Base-by-base conservation (phyloP, 2,113 vertebrate genomes). In the Platysteira castanea region DNA sequence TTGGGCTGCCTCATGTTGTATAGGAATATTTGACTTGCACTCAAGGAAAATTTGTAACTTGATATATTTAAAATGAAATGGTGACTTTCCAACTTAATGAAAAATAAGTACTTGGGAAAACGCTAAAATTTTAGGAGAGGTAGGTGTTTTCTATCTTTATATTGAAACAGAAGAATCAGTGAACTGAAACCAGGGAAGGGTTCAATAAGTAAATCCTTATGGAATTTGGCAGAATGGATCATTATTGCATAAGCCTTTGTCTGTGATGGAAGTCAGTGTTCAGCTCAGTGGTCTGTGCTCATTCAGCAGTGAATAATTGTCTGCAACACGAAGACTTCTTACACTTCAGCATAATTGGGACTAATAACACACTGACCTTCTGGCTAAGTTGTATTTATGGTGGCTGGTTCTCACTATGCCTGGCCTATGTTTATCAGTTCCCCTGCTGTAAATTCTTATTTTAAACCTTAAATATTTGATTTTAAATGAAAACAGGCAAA, bases 281-380 rank as follows among this genome's bases (percentile, higher is more conserved):
- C 89, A 89, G 96, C 86, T 93, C 94, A 84, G 87, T 96, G 96
- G 27, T 95, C 91, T 87, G 91, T 97, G 95, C 87, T 97, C 93
- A 80, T 96, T 97, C 94, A 97, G 86, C 93, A 82, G 94, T 95
- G 95, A 96, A 94, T 96, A 96, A 97, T 95, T 95, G 94, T 97
- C 94, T 97, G 94, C 95, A 95, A 92, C 90, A 90, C 35, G 59
- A 96, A 84, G 84, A 89, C 91, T 93, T 87, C 93, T 95, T 96
- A 77, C 63, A 73, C 91, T 93, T 96, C 89, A 93, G 91, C 63
- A 47, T 97, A 97, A 97, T 97, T 97, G 93, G 97, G 94, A 97
- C 97, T 97, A 97, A 97, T 96, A 97, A 93, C 94, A 95, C 80
- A 39, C 91, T 96, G 96, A 96, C 96, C 94, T 97, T 97, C 90